These are phyloP conservation scores for Oscheius myriophilus DNA, from an alignment of 2,888 invertebrate genomes.

Conservation along the genomic window DNA sequence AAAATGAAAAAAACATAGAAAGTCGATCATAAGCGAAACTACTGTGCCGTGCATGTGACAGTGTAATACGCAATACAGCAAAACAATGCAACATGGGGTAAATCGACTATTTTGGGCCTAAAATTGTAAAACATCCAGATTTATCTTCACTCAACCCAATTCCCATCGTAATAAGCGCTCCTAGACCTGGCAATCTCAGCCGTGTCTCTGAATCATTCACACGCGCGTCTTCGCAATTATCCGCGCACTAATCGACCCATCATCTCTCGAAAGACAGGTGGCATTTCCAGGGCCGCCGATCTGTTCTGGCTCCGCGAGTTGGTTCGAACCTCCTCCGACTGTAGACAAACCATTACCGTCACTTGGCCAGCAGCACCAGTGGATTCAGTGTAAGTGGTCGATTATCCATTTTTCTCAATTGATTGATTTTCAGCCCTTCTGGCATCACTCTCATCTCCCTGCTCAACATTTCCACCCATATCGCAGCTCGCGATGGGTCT, in stretches of 20 bases:
- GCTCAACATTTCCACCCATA: constrained; percentile 33
- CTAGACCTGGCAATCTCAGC: background rate
- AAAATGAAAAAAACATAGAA: too few relatives aligned
- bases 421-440: constrained; percentile 34
- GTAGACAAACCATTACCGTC: constrained; percentile 42
- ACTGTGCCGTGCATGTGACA: too few relatives aligned
- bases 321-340: constrained; percentile 36
- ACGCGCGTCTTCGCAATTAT: background rate
- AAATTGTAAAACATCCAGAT: too few relatives aligned
- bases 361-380: constrained; percentile 41
- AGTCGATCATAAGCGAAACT: too few relatives aligned
- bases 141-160: too few relatives aligned
- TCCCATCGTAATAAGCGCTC: constrained; percentile 1
- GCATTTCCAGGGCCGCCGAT: constrained; percentile 42
- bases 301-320: constrained; percentile 44
- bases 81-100: too few relatives aligned
- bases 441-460: constrained; percentile 39
- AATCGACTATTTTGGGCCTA: too few relatives aligned
- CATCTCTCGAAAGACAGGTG: background rate
- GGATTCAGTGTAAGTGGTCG: constrained; percentile 5
- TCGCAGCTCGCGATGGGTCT: constrained; percentile 15
- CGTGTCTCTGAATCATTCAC: background rate
- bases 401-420: background rate
- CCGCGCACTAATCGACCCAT: background rate
- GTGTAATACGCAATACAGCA: too few relatives aligned